phyloP scores from a whole-genome alignment of 2,888 invertebrate species.

The Callinectes sapidus region DNA sequence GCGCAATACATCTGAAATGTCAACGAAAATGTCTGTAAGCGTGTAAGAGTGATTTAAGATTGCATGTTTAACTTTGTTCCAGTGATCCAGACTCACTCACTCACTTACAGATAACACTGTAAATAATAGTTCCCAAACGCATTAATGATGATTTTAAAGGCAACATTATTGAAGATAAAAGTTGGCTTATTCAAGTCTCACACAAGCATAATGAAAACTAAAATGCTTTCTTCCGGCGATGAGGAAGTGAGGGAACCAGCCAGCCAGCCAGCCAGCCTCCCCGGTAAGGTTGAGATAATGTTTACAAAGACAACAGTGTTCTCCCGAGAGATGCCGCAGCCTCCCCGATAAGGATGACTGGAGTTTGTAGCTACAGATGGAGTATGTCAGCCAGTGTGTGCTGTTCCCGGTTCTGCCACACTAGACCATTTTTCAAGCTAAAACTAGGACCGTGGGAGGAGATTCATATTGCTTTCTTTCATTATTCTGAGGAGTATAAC shows the following conservation, averaged over 20 bases:
- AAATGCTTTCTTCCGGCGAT: background rate
- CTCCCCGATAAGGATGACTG: background rate
- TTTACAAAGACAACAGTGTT: slow-evolving; percentile 1
- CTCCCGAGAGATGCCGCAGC: background rate
- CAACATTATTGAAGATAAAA: too few relatives aligned
- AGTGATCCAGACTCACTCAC: too few relatives aligned
- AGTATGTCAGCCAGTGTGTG: background rate
- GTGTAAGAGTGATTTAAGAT: too few relatives aligned
- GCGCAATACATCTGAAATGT: too few relatives aligned
- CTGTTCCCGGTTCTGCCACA: background rate
- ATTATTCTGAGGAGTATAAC: background rate
- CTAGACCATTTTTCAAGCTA: background rate
- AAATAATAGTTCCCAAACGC: too few relatives aligned
- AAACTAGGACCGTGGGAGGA: background rate
- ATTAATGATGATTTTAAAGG: too few relatives aligned
- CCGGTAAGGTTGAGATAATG: background rate
- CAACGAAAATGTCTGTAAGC: too few relatives aligned
- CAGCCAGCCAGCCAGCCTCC: background rate
- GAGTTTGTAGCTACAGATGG: background rate
- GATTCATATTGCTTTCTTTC: background rate
- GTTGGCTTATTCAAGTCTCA: background rate
- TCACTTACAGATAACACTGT: too few relatives aligned
- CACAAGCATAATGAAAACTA: background rate
- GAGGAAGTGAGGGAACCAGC: background rate
- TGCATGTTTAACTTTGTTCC: too few relatives aligned